These are phyloP conservation scores for Psettodes erumei DNA, from an alignment of 2,113 vertebrate genomes.

Conservation along the genomic window DNA sequence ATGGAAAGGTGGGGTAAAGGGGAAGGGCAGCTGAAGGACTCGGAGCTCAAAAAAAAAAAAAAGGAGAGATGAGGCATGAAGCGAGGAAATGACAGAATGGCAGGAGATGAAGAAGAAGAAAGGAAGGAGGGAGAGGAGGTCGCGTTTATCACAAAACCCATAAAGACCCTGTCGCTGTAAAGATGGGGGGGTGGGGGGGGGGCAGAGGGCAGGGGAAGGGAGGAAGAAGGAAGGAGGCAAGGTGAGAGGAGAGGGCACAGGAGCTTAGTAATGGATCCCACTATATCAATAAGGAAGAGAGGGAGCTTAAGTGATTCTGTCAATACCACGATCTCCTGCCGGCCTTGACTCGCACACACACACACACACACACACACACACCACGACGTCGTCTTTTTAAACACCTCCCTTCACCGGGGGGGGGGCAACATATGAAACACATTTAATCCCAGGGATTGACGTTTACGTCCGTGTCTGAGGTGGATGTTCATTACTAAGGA, in stretches of 20 bases:
- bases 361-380: too few relatives aligned
- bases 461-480: background rate
- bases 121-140: slow-evolving; percentile 37
- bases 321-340: slow-evolving; percentile 45
- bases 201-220: background rate
- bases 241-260: slow-evolving; percentile 13
- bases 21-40: background rate
- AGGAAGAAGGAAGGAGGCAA: background rate
- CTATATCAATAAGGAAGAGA: slow-evolving; percentile 38
- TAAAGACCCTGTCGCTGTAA: slow-evolving; percentile 35
- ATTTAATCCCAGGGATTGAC: background rate
- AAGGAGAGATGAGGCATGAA: background rate
- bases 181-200: background rate
- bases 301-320: slow-evolving; percentile 24
- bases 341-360: slow-evolving; percentile 53
- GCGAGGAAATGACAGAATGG: slow-evolving; percentile 7
- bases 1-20: too few relatives aligned
- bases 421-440: background rate
- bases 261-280: slow-evolving; percentile 38
- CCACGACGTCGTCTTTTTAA: slow-evolving; percentile 9
- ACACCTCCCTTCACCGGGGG: slow-evolving; percentile 33
- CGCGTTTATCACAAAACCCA: slow-evolving; percentile 21
- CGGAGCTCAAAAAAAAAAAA: background rate
- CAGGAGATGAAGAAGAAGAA: background rate
- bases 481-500: too few relatives aligned